A percentile compares a stretch with the other conserved stretches of the same genome.
phyloP scores from a whole-genome alignment of 30 jellyfish, hydroid and myxozoan genomes.

The Rhopilema esculentum region DNA sequence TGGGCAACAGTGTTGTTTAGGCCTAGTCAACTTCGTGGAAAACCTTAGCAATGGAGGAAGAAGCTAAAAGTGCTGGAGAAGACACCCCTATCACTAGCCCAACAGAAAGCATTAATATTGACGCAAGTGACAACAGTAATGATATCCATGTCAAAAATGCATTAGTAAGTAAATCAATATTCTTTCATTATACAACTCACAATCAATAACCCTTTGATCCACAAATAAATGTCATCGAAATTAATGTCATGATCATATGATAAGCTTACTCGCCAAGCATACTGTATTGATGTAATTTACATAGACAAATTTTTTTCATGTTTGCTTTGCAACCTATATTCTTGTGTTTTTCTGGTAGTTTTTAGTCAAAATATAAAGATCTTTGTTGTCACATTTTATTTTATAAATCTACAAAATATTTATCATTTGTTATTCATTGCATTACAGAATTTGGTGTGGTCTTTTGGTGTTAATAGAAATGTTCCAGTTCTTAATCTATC shows the following conservation, averaged over 20 bases:
- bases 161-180: slow-evolving; percentile 5
- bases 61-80: not conserved
- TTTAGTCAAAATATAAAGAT: too few relatives aligned
- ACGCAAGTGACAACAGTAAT: slow-evolving; percentile 3
- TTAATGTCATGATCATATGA: too few relatives aligned
- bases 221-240: too few relatives aligned
- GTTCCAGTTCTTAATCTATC: slow-evolving; percentile 91
- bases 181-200: too few relatives aligned
- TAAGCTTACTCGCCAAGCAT: too few relatives aligned
- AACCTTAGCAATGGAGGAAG: slow-evolving; percentile 12
- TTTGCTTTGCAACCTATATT: too few relatives aligned
- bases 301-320: too few relatives aligned
- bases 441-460: slow-evolving; percentile 86
- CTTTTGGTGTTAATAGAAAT: slow-evolving; percentile 89
- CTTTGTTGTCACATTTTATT: too few relatives aligned
- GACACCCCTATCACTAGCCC: not conserved
- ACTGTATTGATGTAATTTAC: too few relatives aligned
- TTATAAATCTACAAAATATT: too few relatives aligned
- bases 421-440: not conserved
- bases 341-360: too few relatives aligned
- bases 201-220: too few relatives aligned
- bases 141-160: slow-evolving; percentile 47
- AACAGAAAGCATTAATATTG: not conserved
- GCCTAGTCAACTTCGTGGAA: slow-evolving; percentile 6
- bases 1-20: slow-evolving; percentile 51